phyloP scores from a whole-genome alignment of 2,797 vertebrate genomes.

The Microctenopoma stevenorrisi region DNA sequence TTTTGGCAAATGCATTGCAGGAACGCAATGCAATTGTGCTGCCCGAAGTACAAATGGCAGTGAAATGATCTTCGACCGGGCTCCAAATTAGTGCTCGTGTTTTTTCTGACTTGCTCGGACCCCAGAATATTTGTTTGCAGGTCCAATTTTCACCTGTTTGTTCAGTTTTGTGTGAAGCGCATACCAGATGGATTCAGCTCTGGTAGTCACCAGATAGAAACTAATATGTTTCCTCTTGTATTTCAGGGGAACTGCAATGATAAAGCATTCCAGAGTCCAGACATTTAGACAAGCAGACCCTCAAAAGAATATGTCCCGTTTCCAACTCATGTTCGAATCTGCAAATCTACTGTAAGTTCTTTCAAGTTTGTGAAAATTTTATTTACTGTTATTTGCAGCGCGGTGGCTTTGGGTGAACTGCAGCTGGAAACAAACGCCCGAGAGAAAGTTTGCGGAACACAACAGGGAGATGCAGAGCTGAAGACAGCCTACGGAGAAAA shows the following conservation, averaged over 20 bases:
- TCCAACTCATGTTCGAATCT: slow-evolving; percentile 10
- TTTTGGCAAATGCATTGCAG: background rate
- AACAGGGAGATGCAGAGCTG: slow-evolving; percentile 27
- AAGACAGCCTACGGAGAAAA: slow-evolving; percentile 43
- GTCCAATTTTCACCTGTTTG: background rate
- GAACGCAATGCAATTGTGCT: background rate
- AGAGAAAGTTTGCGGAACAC: slow-evolving; percentile 30
- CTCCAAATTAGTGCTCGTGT: too few species aligned
- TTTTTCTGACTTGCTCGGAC: too few species aligned
- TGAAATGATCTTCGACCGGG: too few species aligned
- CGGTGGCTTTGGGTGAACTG: slow-evolving; percentile 34
- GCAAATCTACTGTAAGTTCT: slow-evolving; percentile 10
- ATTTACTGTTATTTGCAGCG: slow-evolving; percentile 49
- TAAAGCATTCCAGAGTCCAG: background rate
- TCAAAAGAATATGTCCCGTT: slow-evolving; percentile 19
- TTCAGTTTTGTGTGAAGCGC: background rate
- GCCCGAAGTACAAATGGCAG: background rate
- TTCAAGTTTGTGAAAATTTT: slow-evolving; percentile 32
- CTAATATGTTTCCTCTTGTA: background rate
- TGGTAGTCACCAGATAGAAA: too few species aligned
- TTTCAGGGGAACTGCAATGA: background rate
- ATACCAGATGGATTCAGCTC: too few species aligned
- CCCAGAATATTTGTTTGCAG: background rate
- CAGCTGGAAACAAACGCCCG: slow-evolving; percentile 53
- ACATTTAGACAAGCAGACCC: background rate